Evolutionary conservation across 2,113 vertebrate genomes (phyloP), one percentile per base, ranked within the genome.

Genomic region (Lontra canadensis): DNA sequence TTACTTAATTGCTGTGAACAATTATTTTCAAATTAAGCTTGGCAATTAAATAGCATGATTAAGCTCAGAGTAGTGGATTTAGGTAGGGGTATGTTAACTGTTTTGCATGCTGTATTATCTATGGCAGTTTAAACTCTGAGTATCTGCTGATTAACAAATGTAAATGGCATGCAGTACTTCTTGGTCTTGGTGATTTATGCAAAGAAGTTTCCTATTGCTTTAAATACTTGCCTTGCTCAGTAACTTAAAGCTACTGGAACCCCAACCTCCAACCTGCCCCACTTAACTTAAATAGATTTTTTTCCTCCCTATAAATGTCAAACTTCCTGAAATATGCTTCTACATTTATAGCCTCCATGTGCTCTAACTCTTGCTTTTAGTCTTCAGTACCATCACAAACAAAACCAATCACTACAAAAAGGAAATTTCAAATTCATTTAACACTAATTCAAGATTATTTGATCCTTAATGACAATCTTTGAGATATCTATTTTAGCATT

Each of bases 1-100:
- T 99, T 98, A 99, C 98, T 99, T 99, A 99, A 99, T 99, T 98
- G 98, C 98, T 98, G 94, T 97, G 98, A 99, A 99, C 98, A 99
- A 99, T 99, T 99, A 99, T 98, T 99, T 99, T 99, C 98, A 98
- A 98, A 99, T 99, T 98, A 99, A 98, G 97, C 88, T 88, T 95
- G 87, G 96, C 97, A 99, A 98, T 99, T 99, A 98, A 98, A 98
- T 98, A 98, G 95, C 96, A 98, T 97, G 98, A 99, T 99, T 98
- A 98, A 98, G 94, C 97, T 98, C 95, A 95, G 95, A 96, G 95
- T 96, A 97, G 93, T 96, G 81, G 95, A 94, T 98, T 98, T 98
- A 98, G 96, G 96, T 94, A 97, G 87, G 95, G 96, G 95, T 96
- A 98, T 84, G 83, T 44, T 96, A 97, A 97, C 94, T 96, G 80